These are phyloP conservation scores for Botia almorhae DNA, from an alignment of 2,797 vertebrate species.

Conservation along the genomic window DNA sequence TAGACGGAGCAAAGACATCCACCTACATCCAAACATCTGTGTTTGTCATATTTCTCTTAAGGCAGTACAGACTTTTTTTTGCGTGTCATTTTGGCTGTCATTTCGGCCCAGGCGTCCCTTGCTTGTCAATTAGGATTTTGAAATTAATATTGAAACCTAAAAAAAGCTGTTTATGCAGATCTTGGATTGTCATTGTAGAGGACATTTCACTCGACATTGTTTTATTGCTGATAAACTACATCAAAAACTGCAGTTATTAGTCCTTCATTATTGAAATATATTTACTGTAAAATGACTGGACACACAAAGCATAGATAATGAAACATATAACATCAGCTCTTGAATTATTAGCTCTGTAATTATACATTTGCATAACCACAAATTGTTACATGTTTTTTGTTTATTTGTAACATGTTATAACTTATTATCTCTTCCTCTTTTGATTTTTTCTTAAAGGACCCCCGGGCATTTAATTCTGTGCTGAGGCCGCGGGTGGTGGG, in stretches of 20 bases:
- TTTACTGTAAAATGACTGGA: too few species aligned
- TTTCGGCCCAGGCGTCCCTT: slow-evolving; percentile 37
- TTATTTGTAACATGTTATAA: background rate
- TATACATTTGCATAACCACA: background rate
- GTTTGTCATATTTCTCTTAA: slow-evolving; percentile 17
- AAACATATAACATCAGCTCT: background rate
- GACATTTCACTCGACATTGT: slow-evolving; percentile 23
- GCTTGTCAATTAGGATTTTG: slow-evolving; percentile 13
- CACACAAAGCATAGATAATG: too few species aligned
- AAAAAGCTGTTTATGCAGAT: slow-evolving; percentile 36
- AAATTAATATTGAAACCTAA: slow-evolving; percentile 25
- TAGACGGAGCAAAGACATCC: background rate
- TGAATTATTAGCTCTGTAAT: slow-evolving; percentile 11
- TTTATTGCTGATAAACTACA: background rate
- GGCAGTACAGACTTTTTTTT: slow-evolving; percentile 15
- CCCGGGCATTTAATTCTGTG: slow-evolving; percentile 84
- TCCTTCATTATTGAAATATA: too few species aligned
- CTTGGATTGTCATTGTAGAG: background rate
- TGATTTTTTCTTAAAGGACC: slow-evolving; percentile 74
- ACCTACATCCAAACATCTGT: slow-evolving; percentile 18
- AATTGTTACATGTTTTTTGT: background rate
- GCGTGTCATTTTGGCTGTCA: slow-evolving; percentile 28
- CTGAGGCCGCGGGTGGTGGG: slow-evolving; percentile 93
- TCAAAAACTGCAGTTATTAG: too few species aligned
- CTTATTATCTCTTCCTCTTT: slow-evolving; percentile 14